Conservation (phyloP, 2,797 vertebrate species). For the Darevskia mixta region DNA sequence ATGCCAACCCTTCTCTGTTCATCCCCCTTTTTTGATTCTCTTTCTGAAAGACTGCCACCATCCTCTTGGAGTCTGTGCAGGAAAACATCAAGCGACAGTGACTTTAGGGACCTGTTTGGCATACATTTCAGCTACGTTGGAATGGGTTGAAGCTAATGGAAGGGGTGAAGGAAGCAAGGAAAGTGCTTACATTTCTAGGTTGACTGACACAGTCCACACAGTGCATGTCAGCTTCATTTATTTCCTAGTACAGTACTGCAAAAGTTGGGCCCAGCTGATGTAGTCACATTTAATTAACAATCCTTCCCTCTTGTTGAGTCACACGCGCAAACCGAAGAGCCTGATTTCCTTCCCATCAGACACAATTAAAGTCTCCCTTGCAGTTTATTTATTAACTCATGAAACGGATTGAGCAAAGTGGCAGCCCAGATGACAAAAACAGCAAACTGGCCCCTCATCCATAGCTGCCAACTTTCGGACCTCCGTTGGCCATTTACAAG, state of each 20-base stretch:
- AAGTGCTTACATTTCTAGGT: not conserved
- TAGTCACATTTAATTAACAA: conserved; percentile 53
- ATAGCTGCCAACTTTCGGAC: too few relatives aligned
- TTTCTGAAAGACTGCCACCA: not conserved
- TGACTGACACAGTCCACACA: not conserved
- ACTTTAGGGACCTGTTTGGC: not conserved
- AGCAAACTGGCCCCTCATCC: not conserved
- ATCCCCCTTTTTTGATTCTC: too few relatives aligned
- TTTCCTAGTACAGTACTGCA: accelerated
- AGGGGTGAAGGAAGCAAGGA: not conserved
- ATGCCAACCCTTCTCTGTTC: too few relatives aligned
- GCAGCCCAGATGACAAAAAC: conserved; percentile 25
- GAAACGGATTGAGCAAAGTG: conserved; percentile 58
- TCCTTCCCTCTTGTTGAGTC: not conserved
- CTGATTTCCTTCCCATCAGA: conserved; percentile 52
- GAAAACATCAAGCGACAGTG: not conserved
- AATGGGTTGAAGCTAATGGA: not conserved
- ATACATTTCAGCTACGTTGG: not conserved
- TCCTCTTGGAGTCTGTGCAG: not conserved
- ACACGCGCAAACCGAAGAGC: conserved; percentile 65
- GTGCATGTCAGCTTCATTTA: not conserved
- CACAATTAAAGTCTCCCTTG: conserved; percentile 56
- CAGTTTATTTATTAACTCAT: conserved; percentile 49
- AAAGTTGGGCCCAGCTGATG: not conserved
- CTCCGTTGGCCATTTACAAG: too few relatives aligned